Conservation (phyloP, 2,113 vertebrate species). For the Pseudonaja textilis region DNA sequence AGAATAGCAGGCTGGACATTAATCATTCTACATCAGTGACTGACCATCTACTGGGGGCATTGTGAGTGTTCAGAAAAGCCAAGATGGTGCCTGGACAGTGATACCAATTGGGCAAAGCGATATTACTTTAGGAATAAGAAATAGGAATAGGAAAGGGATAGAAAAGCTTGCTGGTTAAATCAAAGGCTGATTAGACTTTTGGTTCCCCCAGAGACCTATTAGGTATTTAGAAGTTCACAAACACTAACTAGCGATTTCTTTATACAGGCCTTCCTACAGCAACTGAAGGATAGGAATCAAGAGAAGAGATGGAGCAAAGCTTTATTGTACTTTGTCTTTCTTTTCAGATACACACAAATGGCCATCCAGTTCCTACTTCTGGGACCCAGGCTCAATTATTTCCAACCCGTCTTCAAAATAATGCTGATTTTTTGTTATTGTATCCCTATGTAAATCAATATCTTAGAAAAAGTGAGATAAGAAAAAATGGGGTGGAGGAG, state of each 20-base stretch:
- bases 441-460: neutral
- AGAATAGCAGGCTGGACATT: neutral
- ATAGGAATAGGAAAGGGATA: neutral
- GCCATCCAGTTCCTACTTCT: neutral
- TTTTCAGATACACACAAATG: neutral
- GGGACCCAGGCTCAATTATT: neutral
- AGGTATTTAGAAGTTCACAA: neutral
- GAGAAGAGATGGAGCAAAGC: neutral
- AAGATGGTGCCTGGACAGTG: neutral
- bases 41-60: neutral
- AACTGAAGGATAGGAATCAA: neutral
- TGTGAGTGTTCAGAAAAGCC: neutral
- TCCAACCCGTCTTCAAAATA: neutral
- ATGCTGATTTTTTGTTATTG: neutral
- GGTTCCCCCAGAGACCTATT: neutral
- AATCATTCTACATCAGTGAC: neutral
- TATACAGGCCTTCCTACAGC: neutral
- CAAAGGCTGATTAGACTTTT: neutral
- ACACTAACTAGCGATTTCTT: neutral
- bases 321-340: neutral
- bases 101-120: neutral
- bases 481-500: neutral
- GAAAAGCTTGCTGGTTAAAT: neutral
- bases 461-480: neutral
- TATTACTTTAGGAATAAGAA: neutral